Conservation (phyloP, 2,888 invertebrate genomes). For the Panorpa germanica region DNA sequence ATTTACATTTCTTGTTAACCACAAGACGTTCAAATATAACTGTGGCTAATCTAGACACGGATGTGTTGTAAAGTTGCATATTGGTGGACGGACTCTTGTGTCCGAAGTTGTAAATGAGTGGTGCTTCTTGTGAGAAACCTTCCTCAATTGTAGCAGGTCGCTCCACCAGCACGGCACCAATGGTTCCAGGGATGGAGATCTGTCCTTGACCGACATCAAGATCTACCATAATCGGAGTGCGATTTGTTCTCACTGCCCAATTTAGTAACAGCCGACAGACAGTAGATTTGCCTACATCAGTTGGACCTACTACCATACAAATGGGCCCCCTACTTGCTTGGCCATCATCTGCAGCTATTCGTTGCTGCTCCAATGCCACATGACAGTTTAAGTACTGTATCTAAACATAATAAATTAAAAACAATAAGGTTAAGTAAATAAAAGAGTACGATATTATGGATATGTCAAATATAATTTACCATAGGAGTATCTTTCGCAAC, state of each 20-base stretch:
- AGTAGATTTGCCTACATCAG: slow-evolving; percentile 93
- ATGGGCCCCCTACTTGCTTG: slow-evolving; percentile 59
- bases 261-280: slow-evolving; percentile 75
- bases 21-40: slow-evolving; percentile 70
- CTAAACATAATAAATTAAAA: slow-evolving; percentile 17
- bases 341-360: slow-evolving; percentile 60
- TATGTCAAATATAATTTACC: slow-evolving; percentile 27
- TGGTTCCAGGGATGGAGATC: slow-evolving; percentile 80
- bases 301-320: slow-evolving; percentile 82
- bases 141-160: slow-evolving; percentile 87
- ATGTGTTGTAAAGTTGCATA: slow-evolving; percentile 61
- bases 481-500: slow-evolving; percentile 93
- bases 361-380: slow-evolving; percentile 79
- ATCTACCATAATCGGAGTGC: slow-evolving; percentile 83
- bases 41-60: slow-evolving; percentile 70
- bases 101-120: slow-evolving; percentile 86
- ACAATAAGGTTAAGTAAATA: slow-evolving; percentile 1
- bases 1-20: slow-evolving; percentile 65
- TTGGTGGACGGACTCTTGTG: slow-evolving; percentile 62
- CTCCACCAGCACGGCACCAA: slow-evolving; percentile 80
- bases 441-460: slow-evolving; percentile 4
- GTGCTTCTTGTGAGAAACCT: slow-evolving; percentile 86
- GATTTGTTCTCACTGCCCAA: slow-evolving; percentile 81
- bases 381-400: slow-evolving; percentile 88
- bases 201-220: slow-evolving; percentile 90